Base-by-base conservation (phyloP, 2,797 vertebrate species). In the Crax fasciolata region DNA sequence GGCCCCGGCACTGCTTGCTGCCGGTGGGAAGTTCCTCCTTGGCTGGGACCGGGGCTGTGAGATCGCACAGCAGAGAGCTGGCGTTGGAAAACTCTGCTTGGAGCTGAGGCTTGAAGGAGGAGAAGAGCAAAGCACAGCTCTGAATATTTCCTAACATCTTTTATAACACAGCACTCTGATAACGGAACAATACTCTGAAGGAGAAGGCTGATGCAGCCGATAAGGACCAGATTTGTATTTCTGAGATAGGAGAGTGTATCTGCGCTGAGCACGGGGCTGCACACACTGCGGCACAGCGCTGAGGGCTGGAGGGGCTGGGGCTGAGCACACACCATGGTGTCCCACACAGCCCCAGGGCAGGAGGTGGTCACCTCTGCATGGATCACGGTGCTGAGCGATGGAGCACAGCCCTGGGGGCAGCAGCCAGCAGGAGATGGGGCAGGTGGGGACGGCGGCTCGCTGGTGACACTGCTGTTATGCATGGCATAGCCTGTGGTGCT, bases 191-290 rank as follows among this genome's bases (percentile, higher is more conserved):
- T 6, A 9, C 30, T 72, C 61, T 14, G 28, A 11, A 1, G 1
- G 44, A 58, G 46, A 35, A 51, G n/a, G 0, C 13, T 27, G 90
- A 94, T 91, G 83, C 38, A 35, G 8, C 76, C 0, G 87, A 90
- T 93, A 93, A 91, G 73, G 87, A 89, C 70, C 13, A 2, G 8
- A 82, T 84, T 27, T 63, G 75, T 62, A 52, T 38, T 70, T 93
- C 49, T 27, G 52, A 83, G 90, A 79, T 70, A 83, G 72, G 46
- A 71, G 76, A 93, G 35, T 3, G 17, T 32, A 49, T 78, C 46
- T 4, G 3, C 68, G 71, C 70, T 5, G 49, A 35, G 35, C 35
- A 35, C 35, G 35, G 35, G 35, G 35, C 35, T 35, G 35, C 35
- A 7, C 35, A 35, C 35, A 35, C 35, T 35, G 35, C 35, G 35